Evolutionary conservation across 2,113 vertebrate genomes (phyloP), one percentile per base, ranked within the genome.

Genomic region (Seriola rivoliana): DNA sequence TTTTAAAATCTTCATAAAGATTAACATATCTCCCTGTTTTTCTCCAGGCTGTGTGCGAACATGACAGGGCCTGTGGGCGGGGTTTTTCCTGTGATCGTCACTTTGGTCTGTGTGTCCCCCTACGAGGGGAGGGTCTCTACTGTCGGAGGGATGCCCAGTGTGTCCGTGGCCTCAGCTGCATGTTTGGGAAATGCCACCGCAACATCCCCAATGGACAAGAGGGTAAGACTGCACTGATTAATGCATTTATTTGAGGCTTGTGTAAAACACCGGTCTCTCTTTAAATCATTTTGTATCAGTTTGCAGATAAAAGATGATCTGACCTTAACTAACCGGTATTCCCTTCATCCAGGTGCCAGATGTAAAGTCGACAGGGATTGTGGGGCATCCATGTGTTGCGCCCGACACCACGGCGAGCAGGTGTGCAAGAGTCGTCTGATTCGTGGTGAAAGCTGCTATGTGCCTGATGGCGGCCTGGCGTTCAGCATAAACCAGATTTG

Each of bases 401-500:
- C 97, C 0, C 95, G 96, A 19, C 95, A 94, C 85, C 97, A 97
- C 19, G 96, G 97, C 0, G 96, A 97, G 78, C 91, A 82, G n/a
- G 93, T 97, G 54, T 97, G 97, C 88, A 97, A 96, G 75, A 91
- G 87, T 14, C 93, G 94, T 1, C 88, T 97, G 84, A 73, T 48
- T 0, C 80, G 82, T 3, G 93, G 88, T 0, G 94, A 96, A 68
- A 94, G 89, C 81, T 97, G 97, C 91, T 96, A 93, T 0, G 94
- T 97, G 0, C 96, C 96, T 0, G 96, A 96, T 8, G 96, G 97
- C 0, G 96, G 96, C 0, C 86, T 97, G 74, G 96, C 96, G 1
- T 97, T 97, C 93, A 97, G 96, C 92, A 95, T 97, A 74, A 97
- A 97, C 93, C 96, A 97, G 87, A 92, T 97, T 8, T 97, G 97